These are phyloP conservation scores for Catamblyrhynchus diadema DNA, from an alignment of 2,797 vertebrate species.

Conservation along the genomic window DNA sequence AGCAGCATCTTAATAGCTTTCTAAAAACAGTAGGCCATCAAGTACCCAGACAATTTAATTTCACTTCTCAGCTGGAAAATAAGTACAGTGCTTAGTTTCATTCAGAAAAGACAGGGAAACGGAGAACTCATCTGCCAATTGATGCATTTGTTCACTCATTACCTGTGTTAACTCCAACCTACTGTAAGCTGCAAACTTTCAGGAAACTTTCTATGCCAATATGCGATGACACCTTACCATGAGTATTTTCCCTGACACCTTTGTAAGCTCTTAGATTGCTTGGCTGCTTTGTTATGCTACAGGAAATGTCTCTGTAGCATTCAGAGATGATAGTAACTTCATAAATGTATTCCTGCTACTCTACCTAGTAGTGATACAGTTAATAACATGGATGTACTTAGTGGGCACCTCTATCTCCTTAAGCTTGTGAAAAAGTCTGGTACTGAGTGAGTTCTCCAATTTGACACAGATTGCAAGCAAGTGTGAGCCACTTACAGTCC, in stretches of 20 bases:
- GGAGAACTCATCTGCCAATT: not conserved
- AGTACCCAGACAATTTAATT: slow-evolving; percentile 68
- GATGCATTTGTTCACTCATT: not conserved
- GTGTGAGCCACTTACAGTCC: not conserved
- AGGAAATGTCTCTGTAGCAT: not conserved
- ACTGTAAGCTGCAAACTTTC: not conserved
- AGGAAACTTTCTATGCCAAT: not conserved
- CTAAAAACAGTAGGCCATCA: slow-evolving; percentile 64
- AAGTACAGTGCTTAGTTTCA: slow-evolving; percentile 47
- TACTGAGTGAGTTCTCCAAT: not conserved
- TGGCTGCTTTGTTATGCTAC: not conserved
- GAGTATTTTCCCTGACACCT: not conserved
- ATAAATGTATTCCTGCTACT: not conserved
- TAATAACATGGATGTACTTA: not conserved
- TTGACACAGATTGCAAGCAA: not conserved
- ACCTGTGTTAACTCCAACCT: not conserved
- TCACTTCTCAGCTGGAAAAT: slow-evolving; percentile 63
- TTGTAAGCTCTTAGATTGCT: not conserved
- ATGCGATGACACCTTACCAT: not conserved
- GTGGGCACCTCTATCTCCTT: not conserved
- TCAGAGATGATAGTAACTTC: not conserved
- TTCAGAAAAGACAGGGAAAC: slow-evolving; percentile 44
- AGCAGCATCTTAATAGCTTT: slow-evolving; percentile 54
- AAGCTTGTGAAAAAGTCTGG: not conserved
- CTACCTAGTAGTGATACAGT: not conserved